phyloP scores from a whole-genome alignment of 2,113 vertebrate species.

The Lophius piscatorius region DNA sequence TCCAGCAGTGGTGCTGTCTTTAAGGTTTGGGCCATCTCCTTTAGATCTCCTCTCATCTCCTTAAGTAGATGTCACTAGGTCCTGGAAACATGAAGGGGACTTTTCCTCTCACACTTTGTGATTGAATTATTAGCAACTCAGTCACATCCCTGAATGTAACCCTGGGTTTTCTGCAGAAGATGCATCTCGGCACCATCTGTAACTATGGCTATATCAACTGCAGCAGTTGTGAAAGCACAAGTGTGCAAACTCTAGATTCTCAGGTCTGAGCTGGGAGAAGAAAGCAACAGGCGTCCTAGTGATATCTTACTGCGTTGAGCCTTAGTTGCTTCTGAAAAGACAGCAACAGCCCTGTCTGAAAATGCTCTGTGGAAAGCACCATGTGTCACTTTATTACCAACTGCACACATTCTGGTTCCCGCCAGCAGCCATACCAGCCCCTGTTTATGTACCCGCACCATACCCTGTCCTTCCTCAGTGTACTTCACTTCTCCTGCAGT shows the following conservation, averaged over 20 bases:
- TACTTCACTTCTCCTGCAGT: slow-evolving; percentile 47
- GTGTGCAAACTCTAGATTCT: slow-evolving; percentile 39
- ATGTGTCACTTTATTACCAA: slow-evolving; percentile 51
- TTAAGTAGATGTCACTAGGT: too few species aligned
- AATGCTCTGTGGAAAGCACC: slow-evolving; percentile 14
- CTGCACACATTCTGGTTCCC: slow-evolving; percentile 47
- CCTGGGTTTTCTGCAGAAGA: too few species aligned
- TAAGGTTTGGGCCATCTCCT: too few species aligned
- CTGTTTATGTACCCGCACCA: slow-evolving; percentile 20
- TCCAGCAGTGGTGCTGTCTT: too few species aligned
- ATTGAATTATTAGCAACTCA: too few species aligned
- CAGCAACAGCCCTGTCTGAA: slow-evolving; percentile 29
- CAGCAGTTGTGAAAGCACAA: too few species aligned
- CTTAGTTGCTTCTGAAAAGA: slow-evolving; percentile 10
- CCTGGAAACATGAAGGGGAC: too few species aligned
- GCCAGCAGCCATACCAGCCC: slow-evolving; percentile 34
- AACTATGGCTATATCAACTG: slow-evolving; percentile 11
- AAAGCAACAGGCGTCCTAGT: slow-evolving; percentile 33
- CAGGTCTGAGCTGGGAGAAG: slow-evolving; percentile 43
- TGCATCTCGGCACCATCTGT: too few species aligned
- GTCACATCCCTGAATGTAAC: too few species aligned
- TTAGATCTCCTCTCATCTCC: too few species aligned
- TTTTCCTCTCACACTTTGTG: too few species aligned
- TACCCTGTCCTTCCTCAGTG: slow-evolving; percentile 58
- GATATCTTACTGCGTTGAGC: slow-evolving; percentile 12